phyloP scores from a whole-genome alignment of 2,888 invertebrate species.

The Pemphredon lugubris region DNA sequence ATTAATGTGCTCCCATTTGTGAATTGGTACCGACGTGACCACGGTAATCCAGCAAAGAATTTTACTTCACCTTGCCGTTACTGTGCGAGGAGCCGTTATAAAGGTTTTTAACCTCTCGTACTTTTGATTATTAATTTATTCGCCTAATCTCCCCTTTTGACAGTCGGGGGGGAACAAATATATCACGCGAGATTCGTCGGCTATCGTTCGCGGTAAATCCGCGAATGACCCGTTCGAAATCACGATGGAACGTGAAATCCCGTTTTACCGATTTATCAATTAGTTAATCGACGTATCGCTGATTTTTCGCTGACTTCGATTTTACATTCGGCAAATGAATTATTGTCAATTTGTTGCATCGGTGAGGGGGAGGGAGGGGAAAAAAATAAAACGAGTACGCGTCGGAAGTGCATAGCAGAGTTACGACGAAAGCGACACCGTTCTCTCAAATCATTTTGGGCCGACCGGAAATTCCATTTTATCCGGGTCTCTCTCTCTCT shows the following conservation, averaged over 20 bases:
- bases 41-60: too few species aligned
- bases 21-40: constrained; percentile 26
- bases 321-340: not conserved
- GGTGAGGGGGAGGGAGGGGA: not conserved
- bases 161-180: not conserved
- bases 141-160: not conserved
- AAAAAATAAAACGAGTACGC: constrained; percentile 4
- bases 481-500: constrained; percentile 35
- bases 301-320: not conserved
- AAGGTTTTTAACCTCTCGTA: too few species aligned
- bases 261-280: not conserved
- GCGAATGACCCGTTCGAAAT: too few species aligned
- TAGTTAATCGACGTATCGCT: not conserved
- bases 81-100: too few species aligned
- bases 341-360: not conserved
- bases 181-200: not conserved
- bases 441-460: constrained; percentile 52
- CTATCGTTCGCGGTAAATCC: not conserved
- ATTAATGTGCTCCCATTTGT: constrained; percentile 32
- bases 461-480: constrained; percentile 56
- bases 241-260: too few species aligned
- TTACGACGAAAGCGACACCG: constrained; percentile 34
- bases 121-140: too few species aligned
- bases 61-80: too few species aligned
- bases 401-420: constrained; percentile 29